These are phyloP conservation scores for Genyomyrus donnyi DNA, from an alignment of 2,113 vertebrate genomes.

Conservation along the genomic window DNA sequence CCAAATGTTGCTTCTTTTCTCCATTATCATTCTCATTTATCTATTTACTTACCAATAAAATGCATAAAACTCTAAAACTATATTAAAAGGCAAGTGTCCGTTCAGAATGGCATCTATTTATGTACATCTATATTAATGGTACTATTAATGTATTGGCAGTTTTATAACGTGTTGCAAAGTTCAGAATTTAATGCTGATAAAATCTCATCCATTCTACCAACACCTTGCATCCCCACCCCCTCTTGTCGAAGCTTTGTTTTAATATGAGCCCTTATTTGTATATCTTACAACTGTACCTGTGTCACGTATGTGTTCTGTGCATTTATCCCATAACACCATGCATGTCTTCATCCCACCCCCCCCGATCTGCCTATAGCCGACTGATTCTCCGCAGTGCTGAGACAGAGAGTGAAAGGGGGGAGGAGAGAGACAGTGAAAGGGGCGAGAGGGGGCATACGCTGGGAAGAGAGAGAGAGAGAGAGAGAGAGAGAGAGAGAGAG, in stretches of 20 bases:
- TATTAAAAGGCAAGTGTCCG: background rate
- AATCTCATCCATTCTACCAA: background rate
- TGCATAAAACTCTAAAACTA: background rate
- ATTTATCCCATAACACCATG: background rate
- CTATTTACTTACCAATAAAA: background rate
- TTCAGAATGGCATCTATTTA: background rate
- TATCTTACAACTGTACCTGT: background rate
- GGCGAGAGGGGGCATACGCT: background rate
- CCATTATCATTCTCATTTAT: background rate
- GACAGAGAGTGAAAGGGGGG: conserved; percentile 25
- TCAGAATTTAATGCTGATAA: background rate
- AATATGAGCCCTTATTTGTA: background rate
- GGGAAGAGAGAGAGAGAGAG: conserved; percentile 16
- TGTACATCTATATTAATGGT: background rate
- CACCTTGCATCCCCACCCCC: background rate
- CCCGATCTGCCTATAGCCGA: conserved; percentile 29
- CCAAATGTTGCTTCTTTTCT: background rate
- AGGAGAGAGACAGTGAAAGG: conserved; percentile 11
- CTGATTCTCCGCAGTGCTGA: conserved; percentile 61
- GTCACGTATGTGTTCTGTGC: background rate
- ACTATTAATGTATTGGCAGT: background rate
- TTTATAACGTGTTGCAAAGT: background rate
- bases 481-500: conserved; percentile 13
- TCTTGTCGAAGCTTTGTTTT: background rate
- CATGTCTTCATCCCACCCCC: background rate